phyloP scores from a whole-genome alignment of 2,113 vertebrate species.

The Spizaetus ornatus region DNA sequence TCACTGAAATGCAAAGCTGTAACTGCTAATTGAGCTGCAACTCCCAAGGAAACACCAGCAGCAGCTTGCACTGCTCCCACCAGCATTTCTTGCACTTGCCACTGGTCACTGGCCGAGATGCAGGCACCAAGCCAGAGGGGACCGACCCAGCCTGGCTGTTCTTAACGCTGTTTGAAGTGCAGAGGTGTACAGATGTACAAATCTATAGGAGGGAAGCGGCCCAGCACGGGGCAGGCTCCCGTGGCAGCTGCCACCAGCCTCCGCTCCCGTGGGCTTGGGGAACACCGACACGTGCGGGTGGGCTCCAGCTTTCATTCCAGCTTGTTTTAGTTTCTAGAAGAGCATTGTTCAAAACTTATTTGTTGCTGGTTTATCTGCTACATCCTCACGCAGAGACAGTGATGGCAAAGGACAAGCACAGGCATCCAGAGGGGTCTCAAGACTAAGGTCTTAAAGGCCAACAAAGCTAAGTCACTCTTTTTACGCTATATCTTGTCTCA shows the following conservation, averaged over 20 bases:
- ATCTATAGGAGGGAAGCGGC: not conserved
- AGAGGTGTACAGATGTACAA: not conserved
- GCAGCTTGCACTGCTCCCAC: not conserved
- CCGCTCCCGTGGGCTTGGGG: not conserved
- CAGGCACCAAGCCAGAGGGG: not conserved
- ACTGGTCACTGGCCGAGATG: not conserved
- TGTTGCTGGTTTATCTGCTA: not conserved
- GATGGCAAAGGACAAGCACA: not conserved
- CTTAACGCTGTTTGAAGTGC: accelerated
- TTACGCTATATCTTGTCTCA: not conserved
- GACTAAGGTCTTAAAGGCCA: not conserved
- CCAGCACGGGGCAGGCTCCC: accelerated
- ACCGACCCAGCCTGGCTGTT: not conserved
- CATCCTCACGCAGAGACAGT: not conserved
- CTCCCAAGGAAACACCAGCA: not conserved
- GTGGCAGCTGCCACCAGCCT: not conserved
- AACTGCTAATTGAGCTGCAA: not conserved
- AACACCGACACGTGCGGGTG: accelerated
- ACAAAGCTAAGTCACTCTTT: not conserved
- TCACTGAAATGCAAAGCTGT: not conserved
- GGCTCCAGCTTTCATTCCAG: not conserved
- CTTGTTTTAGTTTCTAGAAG: not conserved
- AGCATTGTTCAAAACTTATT: not conserved
- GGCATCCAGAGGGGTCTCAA: not conserved
- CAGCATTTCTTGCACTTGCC: not conserved